Base-by-base conservation (phyloP, 2,888 invertebrate genomes). In the Hypolimnas misippus region DNA sequence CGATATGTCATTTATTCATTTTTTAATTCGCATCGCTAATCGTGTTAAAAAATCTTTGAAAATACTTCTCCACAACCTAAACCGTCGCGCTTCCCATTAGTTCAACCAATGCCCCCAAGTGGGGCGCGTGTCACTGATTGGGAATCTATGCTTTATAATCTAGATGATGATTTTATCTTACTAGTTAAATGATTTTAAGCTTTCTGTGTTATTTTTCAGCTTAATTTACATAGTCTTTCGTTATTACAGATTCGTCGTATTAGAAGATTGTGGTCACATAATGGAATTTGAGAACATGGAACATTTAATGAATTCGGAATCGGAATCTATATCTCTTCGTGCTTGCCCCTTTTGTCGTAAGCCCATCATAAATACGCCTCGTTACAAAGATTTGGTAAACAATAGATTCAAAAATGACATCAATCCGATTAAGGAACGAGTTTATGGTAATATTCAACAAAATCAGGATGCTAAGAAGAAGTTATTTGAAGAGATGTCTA, bases 331-430 rank as follows among this genome's bases (percentile, higher is more conserved):
- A 33, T 66, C 76, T 17, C 82, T 92, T n/a, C 81, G 80, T 1
- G 66, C 76, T 0, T 95, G 95, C 73, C 95, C 95, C 0, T 79
- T 76, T 61, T 95, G 95, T 74, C 93, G 93, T 56, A 92, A 92
- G 16, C 87, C 93, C 0, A 93, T 95, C 12, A 83, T 93, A 14
- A 92, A 88, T 70, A 94, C 93, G 1, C 81, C 84, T 46, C 88
- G 94, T 14, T 95, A 94, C 78, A 93, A 93, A 63, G 90, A 93
- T 64, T 68, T 86, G 1, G 85, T 95, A 57, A 86, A 89, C 75
- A 67, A 70, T n/a, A 81, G 79, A 62, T 78, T 87, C 44, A 81
- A 76, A 62, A 73, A 74, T n/a, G 84, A 88, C 56, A 86, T 93
- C 16, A 86, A 87, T 59, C 82, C 83, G 1, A 83, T 92, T 40